Evolutionary conservation across 1,140 invertebrate genomes (phyloP).

Genomic region (Panagrolaimus sp.): DNA sequence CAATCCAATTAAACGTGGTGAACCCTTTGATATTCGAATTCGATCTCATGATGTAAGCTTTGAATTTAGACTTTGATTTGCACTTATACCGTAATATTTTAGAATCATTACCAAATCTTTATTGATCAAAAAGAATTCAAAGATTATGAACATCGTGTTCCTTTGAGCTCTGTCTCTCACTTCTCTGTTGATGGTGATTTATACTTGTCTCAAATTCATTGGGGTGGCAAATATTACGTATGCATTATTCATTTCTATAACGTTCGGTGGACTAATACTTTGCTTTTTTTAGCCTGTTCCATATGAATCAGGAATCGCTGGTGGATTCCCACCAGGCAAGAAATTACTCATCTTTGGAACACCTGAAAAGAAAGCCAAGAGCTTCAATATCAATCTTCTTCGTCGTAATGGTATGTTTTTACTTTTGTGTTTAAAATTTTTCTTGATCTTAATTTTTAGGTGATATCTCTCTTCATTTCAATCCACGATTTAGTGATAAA

Average conservation of each 20-base stretch:
- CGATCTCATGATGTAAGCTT: constrained; percentile 57
- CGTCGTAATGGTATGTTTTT: constrained; percentile 57
- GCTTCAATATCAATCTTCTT: constrained; percentile 56
- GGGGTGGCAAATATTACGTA: constrained; percentile 56
- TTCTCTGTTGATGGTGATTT: constrained; percentile 55
- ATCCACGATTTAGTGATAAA: constrained; percentile 58
- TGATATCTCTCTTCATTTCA: constrained; percentile 58
- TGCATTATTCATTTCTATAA: too few species aligned
- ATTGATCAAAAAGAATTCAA: constrained; percentile 58
- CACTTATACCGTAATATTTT: constrained; percentile 17
- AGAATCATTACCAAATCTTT: constrained; percentile 52
- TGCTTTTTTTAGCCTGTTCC: constrained; percentile 46
- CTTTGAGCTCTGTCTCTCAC: constrained; percentile 49
- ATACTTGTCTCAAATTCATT: constrained; percentile 52
- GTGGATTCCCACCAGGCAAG: constrained; percentile 52
- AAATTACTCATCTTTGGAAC: constrained; percentile 49
- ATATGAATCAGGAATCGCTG: constrained; percentile 49
- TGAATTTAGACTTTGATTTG: constrained; percentile 28
- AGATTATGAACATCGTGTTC: constrained; percentile 57
- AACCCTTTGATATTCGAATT: constrained; percentile 56
- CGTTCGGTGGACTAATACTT: not conserved
- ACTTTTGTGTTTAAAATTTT: too few species aligned
- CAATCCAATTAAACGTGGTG: constrained; percentile 54
- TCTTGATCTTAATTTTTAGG: too few species aligned
- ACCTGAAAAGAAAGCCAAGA: constrained; percentile 55